These are phyloP conservation scores for Carlito syrichta DNA, from an alignment of 2,113 vertebrate species.

Conservation along the genomic window DNA sequence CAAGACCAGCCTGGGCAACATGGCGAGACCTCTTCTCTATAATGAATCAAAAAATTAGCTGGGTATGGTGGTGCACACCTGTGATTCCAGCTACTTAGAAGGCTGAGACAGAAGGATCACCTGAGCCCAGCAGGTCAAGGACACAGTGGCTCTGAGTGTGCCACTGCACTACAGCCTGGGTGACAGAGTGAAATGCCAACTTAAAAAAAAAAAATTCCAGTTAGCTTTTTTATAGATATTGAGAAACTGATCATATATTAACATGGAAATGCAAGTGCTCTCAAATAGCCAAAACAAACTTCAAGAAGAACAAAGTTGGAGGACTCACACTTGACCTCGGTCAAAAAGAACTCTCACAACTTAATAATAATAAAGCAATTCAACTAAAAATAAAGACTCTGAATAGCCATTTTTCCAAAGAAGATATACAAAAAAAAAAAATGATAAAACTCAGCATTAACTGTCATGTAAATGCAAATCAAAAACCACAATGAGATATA, in stretches of 20 bases:
- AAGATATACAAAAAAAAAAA: background rate
- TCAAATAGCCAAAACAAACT: background rate
- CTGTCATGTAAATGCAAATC: background rate
- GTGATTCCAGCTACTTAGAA: too few species aligned
- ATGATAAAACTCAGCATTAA: background rate
- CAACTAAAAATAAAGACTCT: background rate
- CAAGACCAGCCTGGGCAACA: too few species aligned
- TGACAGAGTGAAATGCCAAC: too few species aligned
- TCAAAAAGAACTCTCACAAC: background rate
- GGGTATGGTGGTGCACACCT: too few species aligned
- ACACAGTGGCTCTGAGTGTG: too few species aligned
- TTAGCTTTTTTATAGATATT: background rate
- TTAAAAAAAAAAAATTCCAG: too few species aligned
- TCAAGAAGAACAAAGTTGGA: background rate
- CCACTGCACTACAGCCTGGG: too few species aligned
- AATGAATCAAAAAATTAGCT: too few species aligned
- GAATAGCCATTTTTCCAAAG: background rate
- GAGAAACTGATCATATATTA: background rate
- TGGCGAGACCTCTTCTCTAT: too few species aligned
- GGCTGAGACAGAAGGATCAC: too few species aligned
- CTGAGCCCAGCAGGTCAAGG: too few species aligned
- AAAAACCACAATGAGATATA: background rate
- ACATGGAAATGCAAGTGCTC: background rate
- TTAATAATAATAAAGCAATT: background rate
- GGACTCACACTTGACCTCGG: background rate